These are phyloP conservation scores for Cataglyphis hispanica DNA, from an alignment of 1,140 invertebrate species.

Conservation along the genomic window DNA sequence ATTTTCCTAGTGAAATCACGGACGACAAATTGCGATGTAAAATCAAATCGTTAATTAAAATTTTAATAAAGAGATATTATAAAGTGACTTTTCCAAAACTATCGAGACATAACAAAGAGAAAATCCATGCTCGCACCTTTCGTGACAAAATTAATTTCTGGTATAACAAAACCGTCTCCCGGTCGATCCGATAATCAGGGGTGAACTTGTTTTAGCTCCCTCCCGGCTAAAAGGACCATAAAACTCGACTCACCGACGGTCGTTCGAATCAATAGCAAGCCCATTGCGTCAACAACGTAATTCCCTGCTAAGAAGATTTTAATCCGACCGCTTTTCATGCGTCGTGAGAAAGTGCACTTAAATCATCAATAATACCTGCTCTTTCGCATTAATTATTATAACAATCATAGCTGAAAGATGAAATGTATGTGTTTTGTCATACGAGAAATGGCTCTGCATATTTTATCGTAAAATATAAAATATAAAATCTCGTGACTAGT, in stretches of 20 bases:
- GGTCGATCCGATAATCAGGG: constrained; percentile 47
- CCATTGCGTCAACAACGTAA: constrained; percentile 49
- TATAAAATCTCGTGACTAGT: constrained; percentile 34
- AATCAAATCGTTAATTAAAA: constrained; percentile 30
- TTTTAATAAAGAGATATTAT: constrained; percentile 35
- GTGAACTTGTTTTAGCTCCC: constrained; percentile 35
- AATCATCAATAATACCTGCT: constrained; percentile 1
- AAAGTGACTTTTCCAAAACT: constrained; percentile 23
- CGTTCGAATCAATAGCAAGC: constrained; percentile 52
- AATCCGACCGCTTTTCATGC: constrained; percentile 38
- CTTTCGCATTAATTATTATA: constrained; percentile 43
- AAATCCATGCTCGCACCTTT: constrained; percentile 30
- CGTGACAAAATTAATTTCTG: constrained; percentile 50
- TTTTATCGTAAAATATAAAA: constrained; percentile 18
- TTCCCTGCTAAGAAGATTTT: constrained; percentile 35
- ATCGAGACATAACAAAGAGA: constrained; percentile 26
- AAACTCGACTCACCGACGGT: constrained; percentile 37
- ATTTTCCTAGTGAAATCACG: not conserved
- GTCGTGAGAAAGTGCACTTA: constrained; percentile 28
- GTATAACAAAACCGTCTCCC: constrained; percentile 20
- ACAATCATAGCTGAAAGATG: not conserved
- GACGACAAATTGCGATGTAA: not conserved
- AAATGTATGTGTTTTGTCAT: not conserved
- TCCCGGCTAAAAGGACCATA: constrained; percentile 39
- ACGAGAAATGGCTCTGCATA: constrained; percentile 11